A percentile compares a stretch with the other conserved stretches of the same genome.
Conservation (phyloP, 2,888 invertebrate genomes). For the Heliconius ismenius region DNA sequence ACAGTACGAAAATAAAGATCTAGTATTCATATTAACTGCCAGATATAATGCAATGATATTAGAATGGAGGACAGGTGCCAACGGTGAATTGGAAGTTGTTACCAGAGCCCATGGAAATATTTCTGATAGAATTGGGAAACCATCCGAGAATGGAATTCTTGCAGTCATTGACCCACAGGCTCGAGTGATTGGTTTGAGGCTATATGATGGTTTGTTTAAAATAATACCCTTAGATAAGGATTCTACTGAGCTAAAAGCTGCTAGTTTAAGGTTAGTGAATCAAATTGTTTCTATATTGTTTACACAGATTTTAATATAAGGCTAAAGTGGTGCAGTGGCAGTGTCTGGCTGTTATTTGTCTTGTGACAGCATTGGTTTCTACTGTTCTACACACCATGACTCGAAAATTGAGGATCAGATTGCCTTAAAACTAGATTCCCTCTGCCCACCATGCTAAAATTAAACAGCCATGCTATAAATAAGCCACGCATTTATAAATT, state of each 20-base stretch:
- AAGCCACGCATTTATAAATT: background rate
- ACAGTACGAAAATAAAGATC: constrained; percentile 94
- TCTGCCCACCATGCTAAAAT: too few species aligned
- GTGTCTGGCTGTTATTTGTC: background rate
- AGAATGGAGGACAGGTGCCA: constrained; percentile 88
- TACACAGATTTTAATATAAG: background rate
- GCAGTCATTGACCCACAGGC: constrained; percentile 98
- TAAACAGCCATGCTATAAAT: too few species aligned
- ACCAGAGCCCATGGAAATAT: constrained; percentile 98
- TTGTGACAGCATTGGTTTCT: too few species aligned
- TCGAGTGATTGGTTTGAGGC: constrained; percentile 94
- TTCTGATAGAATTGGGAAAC: constrained; percentile 95
- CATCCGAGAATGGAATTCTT: constrained; percentile 97
- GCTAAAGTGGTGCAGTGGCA: background rate
- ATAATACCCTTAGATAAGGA: constrained; percentile 98
- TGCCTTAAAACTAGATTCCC: too few species aligned
- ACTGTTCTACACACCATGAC: too few species aligned
- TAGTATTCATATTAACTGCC: constrained; percentile 95
- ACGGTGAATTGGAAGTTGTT: constrained; percentile 94
- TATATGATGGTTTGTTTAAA: constrained; percentile 98
- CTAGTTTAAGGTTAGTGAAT: constrained; percentile 84
- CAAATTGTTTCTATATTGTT: background rate
- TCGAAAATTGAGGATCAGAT: too few species aligned
- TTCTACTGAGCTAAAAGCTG: constrained; percentile 95
- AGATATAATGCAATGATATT: constrained; percentile 98